A percentile compares a stretch with the other conserved stretches of the same genome.
These are phyloP conservation scores for Conus ventricosus DNA, from an alignment of 1,140 invertebrate species.

Conservation along the genomic window DNA sequence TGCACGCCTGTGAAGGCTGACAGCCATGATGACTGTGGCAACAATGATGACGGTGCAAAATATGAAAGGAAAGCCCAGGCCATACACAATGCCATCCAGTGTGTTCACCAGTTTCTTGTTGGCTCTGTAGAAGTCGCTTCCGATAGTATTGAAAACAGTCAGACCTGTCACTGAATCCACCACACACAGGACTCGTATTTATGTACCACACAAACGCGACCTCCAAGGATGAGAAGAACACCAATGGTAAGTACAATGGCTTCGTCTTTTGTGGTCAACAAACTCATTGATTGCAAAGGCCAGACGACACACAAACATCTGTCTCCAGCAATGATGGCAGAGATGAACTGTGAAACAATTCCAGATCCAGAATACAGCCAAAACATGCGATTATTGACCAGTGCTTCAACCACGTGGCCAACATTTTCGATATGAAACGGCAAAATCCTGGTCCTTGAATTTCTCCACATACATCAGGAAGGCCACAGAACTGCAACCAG, in stretches of 20 bases:
- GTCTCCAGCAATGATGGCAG: slow-evolving; percentile 11
- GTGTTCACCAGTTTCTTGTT: slow-evolving; percentile 11
- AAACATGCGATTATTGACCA: neutral
- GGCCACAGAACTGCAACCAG: neutral
- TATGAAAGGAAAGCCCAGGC: neutral
- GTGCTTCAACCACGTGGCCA: neutral
- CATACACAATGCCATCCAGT: neutral
- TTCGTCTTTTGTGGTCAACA: slow-evolving; percentile 1
- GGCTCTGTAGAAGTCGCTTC: neutral
- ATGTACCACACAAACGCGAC: neutral
- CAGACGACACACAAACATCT: slow-evolving; percentile 17
- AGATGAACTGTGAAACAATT: neutral
- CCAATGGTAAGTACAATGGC: neutral
- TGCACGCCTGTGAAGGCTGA: neutral
- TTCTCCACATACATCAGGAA: neutral
- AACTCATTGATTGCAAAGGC: neutral
- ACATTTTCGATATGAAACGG: neutral
- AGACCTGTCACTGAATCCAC: neutral
- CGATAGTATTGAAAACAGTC: neutral
- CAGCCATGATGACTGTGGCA: neutral
- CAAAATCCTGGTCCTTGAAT: neutral
- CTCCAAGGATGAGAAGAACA: neutral
- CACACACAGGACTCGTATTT: neutral
- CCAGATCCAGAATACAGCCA: neutral
- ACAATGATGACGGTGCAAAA: neutral